Evolutionary conservation across 2,797 vertebrate genomes (phyloP), one percentile per base, ranked within the genome.

Genomic region (Myotis pilosus): DNA sequence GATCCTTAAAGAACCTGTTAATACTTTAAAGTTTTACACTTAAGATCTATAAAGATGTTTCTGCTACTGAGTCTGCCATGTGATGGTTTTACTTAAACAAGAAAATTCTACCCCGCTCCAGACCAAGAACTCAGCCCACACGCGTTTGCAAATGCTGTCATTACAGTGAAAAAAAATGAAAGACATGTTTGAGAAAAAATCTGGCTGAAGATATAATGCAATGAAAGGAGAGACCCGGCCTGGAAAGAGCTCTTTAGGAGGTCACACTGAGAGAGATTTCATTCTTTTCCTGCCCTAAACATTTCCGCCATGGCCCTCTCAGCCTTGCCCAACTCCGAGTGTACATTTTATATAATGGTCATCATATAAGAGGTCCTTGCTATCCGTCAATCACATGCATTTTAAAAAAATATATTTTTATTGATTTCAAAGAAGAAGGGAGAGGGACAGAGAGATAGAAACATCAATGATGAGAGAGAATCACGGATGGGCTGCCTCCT

Each of bases 1-100:
- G 96, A 98, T 98, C 97, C 83, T 92, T 80, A 98, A 98, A 98
- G 92, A 96, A 97, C 96, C 96, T 98, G 83, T 96, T 98, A 98
- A 97, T 97, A 93, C 97, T 98, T 98, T 97, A 97, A 98, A 97
- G 96, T 96, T 97, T 97, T 97, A 92, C 97, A 55, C 94, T 80
- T 97, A 97, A 96, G 78, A 96, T 97, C 96, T 98, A 95, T 96
- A 97, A 97, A 97, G 93, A 86, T 82, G 88, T 97, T 28, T 93
- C 64, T 92, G 94, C 93, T 96, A 94, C 87, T 96, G 51, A 94
- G 83, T 91, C 87, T 93, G 88, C 95, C 96, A 95, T 95, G 89
- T 96, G 91, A 96, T 94, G 87, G 96, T 97, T 98, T 98, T 96
- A 95, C 91, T 97, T 94, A 96, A 96, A 91, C 90, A 94, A 97